phyloP scores from a whole-genome alignment of 92 coral and sea anemone genomes.

The Blastomussa wellsi region DNA sequence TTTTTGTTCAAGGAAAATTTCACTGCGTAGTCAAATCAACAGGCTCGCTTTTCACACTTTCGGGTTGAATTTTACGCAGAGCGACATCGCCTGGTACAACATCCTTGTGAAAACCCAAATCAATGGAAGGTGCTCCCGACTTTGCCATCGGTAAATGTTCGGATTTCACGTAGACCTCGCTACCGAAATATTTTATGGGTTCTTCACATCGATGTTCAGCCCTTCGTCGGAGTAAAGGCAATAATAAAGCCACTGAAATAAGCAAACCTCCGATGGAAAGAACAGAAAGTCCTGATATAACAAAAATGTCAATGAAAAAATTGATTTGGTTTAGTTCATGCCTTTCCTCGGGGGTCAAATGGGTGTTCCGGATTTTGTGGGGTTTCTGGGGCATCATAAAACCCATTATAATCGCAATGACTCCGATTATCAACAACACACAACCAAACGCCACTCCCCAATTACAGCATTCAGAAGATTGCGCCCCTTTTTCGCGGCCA shows the following conservation, averaged over 20 bases:
- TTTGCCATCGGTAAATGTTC: slow-evolving; percentile 49
- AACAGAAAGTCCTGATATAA: slow-evolving; percentile 75
- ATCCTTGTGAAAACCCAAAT: slow-evolving; percentile 79
- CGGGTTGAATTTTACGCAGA: slow-evolving; percentile 76
- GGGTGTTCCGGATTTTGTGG: slow-evolving; percentile 5
- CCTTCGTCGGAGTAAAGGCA: slow-evolving; percentile 74
- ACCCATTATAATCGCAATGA: slow-evolving; percentile 74
- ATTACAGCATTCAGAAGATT: slow-evolving; percentile 47
- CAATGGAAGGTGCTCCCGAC: slow-evolving; percentile 48
- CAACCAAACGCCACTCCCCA: slow-evolving; percentile 82
- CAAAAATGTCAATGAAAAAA: slow-evolving; percentile 68
- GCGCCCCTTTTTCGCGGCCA: slow-evolving; percentile 17
- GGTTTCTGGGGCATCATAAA: slow-evolving; percentile 75
- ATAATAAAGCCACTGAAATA: slow-evolving; percentile 72
- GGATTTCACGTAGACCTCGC: slow-evolving; percentile 87
- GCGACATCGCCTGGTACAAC: slow-evolving; percentile 69
- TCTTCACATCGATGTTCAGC: slow-evolving; percentile 46
- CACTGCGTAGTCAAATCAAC: slow-evolving; percentile 31
- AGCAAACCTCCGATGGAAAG: slow-evolving; percentile 80
- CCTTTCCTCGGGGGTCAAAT: slow-evolving; percentile 48
- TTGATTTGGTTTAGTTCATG: slow-evolving; percentile 51
- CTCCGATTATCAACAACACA: slow-evolving; percentile 72
- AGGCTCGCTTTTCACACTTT: slow-evolving; percentile 62
- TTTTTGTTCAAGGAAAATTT: not conserved
- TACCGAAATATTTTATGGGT: slow-evolving; percentile 62